Evolutionary conservation across 2,113 vertebrate genomes (phyloP).

Genomic region (Cyphomyrus discorhynchus): DNA sequence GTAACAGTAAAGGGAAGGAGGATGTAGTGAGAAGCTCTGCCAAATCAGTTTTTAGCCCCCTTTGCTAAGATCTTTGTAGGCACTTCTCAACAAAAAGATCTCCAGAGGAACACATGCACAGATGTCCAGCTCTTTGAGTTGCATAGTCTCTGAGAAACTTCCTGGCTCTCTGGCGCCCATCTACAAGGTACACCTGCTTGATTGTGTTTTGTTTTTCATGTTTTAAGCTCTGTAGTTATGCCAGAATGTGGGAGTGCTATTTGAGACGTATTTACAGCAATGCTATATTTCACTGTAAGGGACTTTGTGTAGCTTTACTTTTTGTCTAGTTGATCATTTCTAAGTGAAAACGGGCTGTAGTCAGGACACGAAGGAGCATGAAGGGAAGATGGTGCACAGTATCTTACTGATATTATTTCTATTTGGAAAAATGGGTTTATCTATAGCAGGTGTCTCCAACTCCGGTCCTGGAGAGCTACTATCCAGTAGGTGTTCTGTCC

Average conservation of each 20-base stretch:
- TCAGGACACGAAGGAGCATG: background rate
- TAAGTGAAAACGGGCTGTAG: background rate
- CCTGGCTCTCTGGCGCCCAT: background rate
- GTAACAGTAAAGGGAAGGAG: background rate
- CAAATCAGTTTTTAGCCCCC: background rate
- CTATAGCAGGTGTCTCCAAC: background rate
- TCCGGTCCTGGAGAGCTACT: no score
- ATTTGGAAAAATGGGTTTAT: background rate
- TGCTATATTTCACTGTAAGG: background rate
- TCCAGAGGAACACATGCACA: background rate
- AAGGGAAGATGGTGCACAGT: background rate
- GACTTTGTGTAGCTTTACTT: background rate
- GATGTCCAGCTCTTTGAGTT: background rate
- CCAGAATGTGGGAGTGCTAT: background rate
- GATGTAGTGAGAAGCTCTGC: background rate
- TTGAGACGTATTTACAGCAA: background rate
- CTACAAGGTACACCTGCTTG: conserved; percentile 1
- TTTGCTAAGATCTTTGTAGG: background rate
- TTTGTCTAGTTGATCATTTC: background rate
- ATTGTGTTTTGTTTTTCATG: background rate
- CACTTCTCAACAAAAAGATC: background rate
- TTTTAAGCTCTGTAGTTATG: background rate
- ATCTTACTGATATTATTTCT: background rate
- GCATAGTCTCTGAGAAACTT: background rate
- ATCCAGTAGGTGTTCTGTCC: no score